Evolutionary conservation across 2,113 vertebrate genomes (phyloP).

Genomic region (Caranx ignobilis): DNA sequence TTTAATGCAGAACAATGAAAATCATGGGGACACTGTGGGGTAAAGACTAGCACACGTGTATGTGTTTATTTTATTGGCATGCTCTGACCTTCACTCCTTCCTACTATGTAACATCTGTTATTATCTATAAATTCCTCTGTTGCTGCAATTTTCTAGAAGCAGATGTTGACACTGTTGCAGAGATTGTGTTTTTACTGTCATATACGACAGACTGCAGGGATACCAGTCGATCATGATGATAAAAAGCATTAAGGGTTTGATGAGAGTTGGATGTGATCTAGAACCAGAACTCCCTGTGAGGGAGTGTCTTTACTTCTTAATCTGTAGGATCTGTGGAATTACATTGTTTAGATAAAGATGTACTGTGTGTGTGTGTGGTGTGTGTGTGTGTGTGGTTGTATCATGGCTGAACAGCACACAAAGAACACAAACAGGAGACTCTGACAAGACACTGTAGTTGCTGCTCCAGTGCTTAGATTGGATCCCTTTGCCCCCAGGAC

Average conservation of each 20-base stretch:
- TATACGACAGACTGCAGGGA: slow-evolving; percentile 1
- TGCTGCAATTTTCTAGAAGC: slow-evolving; percentile 4
- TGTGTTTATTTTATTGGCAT: slow-evolving; percentile 48
- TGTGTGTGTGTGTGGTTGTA: not conserved
- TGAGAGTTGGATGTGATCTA: not conserved
- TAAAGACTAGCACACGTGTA: slow-evolving; percentile 31
- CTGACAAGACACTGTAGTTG: slow-evolving; percentile 46
- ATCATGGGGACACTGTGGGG: slow-evolving; percentile 30
- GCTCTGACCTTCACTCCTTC: slow-evolving; percentile 54
- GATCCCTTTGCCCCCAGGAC: slow-evolving; percentile 37
- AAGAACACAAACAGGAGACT: slow-evolving; percentile 15
- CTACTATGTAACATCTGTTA: slow-evolving; percentile 34
- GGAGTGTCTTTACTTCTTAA: not conserved
- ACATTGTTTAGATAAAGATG: slow-evolving; percentile 1
- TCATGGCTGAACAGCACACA: slow-evolving; percentile 6
- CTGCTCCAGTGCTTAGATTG: slow-evolving; percentile 60
- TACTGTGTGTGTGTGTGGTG: not conserved
- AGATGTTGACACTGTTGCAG: not conserved
- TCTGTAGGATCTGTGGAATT: slow-evolving; percentile 17
- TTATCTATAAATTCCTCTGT: slow-evolving; percentile 32
- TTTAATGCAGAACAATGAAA: slow-evolving; percentile 54
- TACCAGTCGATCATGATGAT: not conserved
- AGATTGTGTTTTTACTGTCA: slow-evolving; percentile 4
- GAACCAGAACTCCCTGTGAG: not conserved
- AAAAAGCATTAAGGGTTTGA: not conserved